Evolutionary conservation across 2,797 vertebrate genomes (phyloP).

Genomic region (Platyrinchus mystaceus): DNA sequence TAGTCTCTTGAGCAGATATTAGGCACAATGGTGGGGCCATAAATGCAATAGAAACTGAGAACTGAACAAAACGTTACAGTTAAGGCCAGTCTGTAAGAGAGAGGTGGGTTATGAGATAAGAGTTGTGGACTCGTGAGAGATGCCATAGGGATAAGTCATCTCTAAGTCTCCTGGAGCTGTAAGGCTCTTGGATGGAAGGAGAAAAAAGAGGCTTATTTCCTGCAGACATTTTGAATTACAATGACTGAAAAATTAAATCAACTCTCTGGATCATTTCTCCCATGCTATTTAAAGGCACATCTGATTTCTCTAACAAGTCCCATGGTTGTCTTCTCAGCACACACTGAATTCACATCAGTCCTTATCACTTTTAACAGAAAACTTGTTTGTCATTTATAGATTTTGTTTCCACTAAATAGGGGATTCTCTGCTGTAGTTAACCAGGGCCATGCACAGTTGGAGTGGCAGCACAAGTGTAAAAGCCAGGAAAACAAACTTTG

Average conservation of each 20-base stretch:
- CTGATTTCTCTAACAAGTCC: constrained; percentile 70
- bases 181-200: neutral
- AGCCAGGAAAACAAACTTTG: constrained; percentile 9
- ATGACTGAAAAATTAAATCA: constrained; percentile 54
- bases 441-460: constrained; percentile 10
- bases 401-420: constrained; percentile 25
- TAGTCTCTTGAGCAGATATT: neutral
- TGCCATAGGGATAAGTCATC: neutral
- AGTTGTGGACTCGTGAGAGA: rapidly evolving
- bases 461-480: neutral
- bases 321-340: neutral
- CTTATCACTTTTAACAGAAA: constrained; percentile 8
- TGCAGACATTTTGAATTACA: neutral
- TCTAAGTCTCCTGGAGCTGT: neutral
- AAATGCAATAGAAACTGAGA: neutral
- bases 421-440: constrained; percentile 37
- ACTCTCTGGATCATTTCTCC: constrained; percentile 62
- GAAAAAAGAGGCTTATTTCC: neutral
- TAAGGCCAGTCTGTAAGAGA: neutral
- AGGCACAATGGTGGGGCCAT: neutral
- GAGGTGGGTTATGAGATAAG: rapidly evolving
- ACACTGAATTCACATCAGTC: constrained; percentile 23
- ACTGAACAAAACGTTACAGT: neutral
- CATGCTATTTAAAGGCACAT: constrained; percentile 68
- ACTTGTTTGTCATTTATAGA: constrained; percentile 52